A percentile compares a stretch with the other conserved stretches of the same genome.
phyloP scores from a whole-genome alignment of 2,113 vertebrate genomes.

The Tetrax tetrax region DNA sequence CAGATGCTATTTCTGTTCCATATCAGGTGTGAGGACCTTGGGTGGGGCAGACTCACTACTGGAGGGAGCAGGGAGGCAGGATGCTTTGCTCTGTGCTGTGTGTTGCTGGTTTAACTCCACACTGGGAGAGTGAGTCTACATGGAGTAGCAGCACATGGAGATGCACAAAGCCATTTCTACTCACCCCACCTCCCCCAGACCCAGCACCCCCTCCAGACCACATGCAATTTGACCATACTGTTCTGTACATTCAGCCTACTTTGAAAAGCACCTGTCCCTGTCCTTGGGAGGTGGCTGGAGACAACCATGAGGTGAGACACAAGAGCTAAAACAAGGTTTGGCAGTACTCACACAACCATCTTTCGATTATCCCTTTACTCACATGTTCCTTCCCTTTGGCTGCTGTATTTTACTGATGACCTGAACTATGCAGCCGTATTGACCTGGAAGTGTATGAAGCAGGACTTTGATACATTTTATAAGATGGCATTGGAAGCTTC shows the following conservation, averaged over 20 bases:
- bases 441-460: not conserved
- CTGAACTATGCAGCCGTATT: not conserved
- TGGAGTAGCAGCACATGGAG: not conserved
- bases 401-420: not conserved
- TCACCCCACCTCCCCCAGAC: not conserved
- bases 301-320: not conserved
- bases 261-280: not conserved
- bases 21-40: not conserved
- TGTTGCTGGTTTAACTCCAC: not conserved
- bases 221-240: not conserved
- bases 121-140: not conserved
- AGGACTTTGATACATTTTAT: not conserved
- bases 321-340: not conserved
- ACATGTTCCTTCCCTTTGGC: not conserved
- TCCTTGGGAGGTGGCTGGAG: not conserved
- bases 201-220: not conserved
- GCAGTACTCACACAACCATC: not conserved
- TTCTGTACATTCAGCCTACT: not conserved
- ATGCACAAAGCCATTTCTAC: not conserved
- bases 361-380: not conserved
- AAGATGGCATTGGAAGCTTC: not conserved
- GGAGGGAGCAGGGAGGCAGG: not conserved
- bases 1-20: not conserved
- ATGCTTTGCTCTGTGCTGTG: not conserved
- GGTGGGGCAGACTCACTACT: accelerated